Evolutionary conservation across 1,140 invertebrate species (phyloP), one percentile per base, ranked within the genome.

Genomic region (Limonius californicus): DNA sequence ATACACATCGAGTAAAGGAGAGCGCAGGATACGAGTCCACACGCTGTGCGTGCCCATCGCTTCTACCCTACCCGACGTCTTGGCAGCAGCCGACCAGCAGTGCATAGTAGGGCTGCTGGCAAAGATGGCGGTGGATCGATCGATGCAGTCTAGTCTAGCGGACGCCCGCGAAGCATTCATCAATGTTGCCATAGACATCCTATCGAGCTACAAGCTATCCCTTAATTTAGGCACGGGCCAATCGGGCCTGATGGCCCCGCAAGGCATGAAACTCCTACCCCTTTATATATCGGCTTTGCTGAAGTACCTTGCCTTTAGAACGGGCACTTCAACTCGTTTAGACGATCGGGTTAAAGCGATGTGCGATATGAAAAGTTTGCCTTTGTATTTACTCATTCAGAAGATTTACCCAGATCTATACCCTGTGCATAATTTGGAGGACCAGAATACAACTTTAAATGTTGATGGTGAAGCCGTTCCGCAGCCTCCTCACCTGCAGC

Each of bases 1-100:
- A 0, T 99, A 99, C 72, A 99, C 98, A 0, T 98, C 95, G 18
- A 96, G 93, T 78, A 97, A 95, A 88, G 97, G 94, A 35, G 97
- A 99, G 81, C 83, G 98, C 63, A 83, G 97, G 65, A 99, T 99
- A 72, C 84, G 98, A 65, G 97, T 99, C 2, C 97, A 99, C 76
- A 99, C 97, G 0, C 74, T 99, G 16, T 97, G 95, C 77, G 74
- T 99, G 60, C 97, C 97, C 14, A 88, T 98, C 3, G 89, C 89
- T 0, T 84, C 84, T 18, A 94, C 87, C 69, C 73, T 98, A 39
- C 82, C 86, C 1, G 95, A 98, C 69, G 83, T 99, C 12, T 83
- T 97, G 69, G 85, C 91, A 71, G 85, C 89, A 9, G 97, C 96
- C n/a, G 97, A 99, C 79, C 91, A 97, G 71, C 90, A 98, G 74